Percentiles rank a stretch among this genome's conserved stretches.
Evolutionary conservation across 2,888 invertebrate genomes (phyloP).

Genomic region (Deroplatys truncata): DNA sequence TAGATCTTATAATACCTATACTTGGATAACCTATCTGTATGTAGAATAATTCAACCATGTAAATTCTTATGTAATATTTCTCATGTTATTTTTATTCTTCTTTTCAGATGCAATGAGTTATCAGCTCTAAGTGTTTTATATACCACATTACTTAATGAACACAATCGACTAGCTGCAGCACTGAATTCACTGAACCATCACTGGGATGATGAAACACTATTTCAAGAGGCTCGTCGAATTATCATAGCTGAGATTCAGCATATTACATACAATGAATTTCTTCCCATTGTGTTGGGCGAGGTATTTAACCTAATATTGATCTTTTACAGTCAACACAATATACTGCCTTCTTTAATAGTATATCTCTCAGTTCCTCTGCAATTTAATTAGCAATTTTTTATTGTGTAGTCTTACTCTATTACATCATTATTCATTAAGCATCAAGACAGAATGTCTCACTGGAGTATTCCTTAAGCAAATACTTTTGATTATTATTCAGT

Average conservation of each 20-base stretch:
- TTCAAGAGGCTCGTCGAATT: constrained; percentile 69
- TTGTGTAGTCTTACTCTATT: too few species aligned
- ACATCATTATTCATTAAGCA: too few species aligned
- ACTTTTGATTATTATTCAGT: too few species aligned
- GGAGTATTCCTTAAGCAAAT: too few species aligned
- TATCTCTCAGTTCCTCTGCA: too few species aligned
- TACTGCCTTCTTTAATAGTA: too few species aligned
- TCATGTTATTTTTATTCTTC: not conserved
- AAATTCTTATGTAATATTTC: not conserved
- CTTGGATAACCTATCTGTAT: too few species aligned
- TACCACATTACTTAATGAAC: constrained; percentile 67
- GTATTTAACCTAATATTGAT: constrained; percentile 43
- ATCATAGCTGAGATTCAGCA: constrained; percentile 78
- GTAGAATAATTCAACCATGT: not conserved
- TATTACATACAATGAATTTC: constrained; percentile 77
- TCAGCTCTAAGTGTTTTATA: constrained; percentile 69
- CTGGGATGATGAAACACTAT: constrained; percentile 75
- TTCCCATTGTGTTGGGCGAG: constrained; percentile 72
- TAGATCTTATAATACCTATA: too few species aligned
- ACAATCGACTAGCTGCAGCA: constrained; percentile 72
- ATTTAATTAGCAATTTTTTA: too few species aligned
- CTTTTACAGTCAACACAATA: not conserved
- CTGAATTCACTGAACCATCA: constrained; percentile 67
- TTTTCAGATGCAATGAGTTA: constrained; percentile 55
- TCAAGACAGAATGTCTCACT: too few species aligned